Conservation (phyloP, 2,113 vertebrate genomes). For the Suncus etruscus region DNA sequence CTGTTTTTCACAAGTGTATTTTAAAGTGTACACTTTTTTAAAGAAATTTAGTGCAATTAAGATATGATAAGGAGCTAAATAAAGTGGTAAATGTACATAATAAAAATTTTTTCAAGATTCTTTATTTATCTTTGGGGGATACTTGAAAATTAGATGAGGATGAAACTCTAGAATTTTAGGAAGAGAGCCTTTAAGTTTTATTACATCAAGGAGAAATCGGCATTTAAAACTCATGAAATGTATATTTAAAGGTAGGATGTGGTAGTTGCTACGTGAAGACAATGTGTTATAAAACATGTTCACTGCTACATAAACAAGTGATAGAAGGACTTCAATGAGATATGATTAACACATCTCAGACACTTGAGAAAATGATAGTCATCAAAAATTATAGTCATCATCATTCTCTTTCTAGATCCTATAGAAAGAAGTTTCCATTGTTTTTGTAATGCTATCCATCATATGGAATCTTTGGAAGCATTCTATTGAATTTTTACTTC, state of each 20-base stretch:
- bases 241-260: slow-evolving; percentile 28
- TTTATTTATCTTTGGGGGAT: slow-evolving; percentile 35
- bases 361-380: not conserved
- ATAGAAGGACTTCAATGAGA: not conserved
- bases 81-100: not conserved
- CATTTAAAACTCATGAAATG: slow-evolving; percentile 22
- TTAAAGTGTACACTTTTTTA: slow-evolving; percentile 10
- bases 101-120: not conserved
- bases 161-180: slow-evolving; percentile 12
- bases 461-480: slow-evolving; percentile 35
- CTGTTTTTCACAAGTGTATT: not conserved
- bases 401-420: not conserved
- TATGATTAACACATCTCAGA: not conserved
- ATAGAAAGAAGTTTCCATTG: not conserved
- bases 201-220: not conserved
- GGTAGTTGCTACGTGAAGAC: slow-evolving; percentile 1
- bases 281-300: not conserved
- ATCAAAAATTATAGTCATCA: not conserved
- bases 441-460: not conserved
- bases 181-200: not conserved
- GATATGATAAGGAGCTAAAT: not conserved
- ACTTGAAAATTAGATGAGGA: not conserved
- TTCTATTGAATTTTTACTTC: slow-evolving; percentile 17
- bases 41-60: not conserved
- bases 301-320: not conserved